These are phyloP conservation scores for Augochlora pura DNA, from an alignment of 1,140 invertebrate species.

Conservation along the genomic window DNA sequence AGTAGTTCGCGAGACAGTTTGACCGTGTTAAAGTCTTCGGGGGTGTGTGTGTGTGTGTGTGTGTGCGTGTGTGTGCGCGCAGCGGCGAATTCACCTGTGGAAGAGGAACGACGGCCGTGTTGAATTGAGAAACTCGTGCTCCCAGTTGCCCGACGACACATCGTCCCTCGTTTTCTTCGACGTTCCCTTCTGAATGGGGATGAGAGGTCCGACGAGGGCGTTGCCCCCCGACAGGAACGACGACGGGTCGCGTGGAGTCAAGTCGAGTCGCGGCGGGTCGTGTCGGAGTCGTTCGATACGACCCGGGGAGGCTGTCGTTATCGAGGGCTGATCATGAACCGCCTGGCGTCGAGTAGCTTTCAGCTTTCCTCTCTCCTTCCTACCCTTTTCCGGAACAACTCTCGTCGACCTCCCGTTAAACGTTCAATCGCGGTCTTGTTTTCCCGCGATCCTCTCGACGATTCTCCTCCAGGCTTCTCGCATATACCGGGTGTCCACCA, in stretches of 20 bases:
- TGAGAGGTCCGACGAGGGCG: conserved; percentile 61
- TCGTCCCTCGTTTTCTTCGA: conserved; percentile 48
- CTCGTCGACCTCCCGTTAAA: no score
- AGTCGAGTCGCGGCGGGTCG: conserved; percentile 32
- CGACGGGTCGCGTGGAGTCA: conserved; percentile 52
- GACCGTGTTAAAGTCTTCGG: not conserved
- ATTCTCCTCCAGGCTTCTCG: no score
- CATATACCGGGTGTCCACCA: no score
- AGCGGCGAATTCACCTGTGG: conserved; percentile 26
- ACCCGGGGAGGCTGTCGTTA: conserved; percentile 50
- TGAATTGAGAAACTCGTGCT: not conserved
- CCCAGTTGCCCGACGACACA: not conserved
- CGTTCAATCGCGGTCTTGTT: no score
- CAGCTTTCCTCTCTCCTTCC: no score
- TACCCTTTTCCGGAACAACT: no score
- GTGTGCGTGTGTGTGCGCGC: no score
- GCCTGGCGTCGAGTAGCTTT: no score
- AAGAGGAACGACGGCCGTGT: not conserved
- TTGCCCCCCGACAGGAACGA: conserved; percentile 58
- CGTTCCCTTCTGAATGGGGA: conserved; percentile 59
- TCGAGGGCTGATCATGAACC: conserved; percentile 27
- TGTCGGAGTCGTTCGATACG: conserved; percentile 52
- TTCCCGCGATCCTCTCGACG: no score
- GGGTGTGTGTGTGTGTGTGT: no score
- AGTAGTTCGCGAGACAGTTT: not conserved